Evolutionary conservation across 1,140 invertebrate species (phyloP).

Genomic region (Lepeophtheirus salmonis): DNA sequence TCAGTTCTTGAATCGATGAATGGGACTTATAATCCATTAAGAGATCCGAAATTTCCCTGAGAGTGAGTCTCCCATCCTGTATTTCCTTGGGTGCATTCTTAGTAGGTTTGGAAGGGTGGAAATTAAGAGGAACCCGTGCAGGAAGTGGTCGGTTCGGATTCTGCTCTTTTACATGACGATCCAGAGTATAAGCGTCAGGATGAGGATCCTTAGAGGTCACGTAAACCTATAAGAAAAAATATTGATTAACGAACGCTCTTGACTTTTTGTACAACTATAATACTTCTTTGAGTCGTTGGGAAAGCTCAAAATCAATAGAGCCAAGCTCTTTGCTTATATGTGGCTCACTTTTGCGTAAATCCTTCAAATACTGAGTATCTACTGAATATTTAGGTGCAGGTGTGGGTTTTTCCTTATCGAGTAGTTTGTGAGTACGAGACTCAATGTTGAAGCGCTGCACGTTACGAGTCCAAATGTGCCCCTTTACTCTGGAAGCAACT

Average conservation of each 20-base stretch:
- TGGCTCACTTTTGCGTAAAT: not conserved
- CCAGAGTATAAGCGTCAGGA: not conserved
- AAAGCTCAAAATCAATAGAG: too few species aligned
- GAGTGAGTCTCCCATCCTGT: not conserved
- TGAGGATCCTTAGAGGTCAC: not conserved
- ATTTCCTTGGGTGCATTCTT: not conserved
- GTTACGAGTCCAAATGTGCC: not conserved
- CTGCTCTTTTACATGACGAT: not conserved
- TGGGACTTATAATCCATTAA: not conserved
- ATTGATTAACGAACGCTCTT: too few species aligned
- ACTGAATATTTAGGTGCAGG: not conserved
- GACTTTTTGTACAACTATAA: too few species aligned
- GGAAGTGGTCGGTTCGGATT: not conserved
- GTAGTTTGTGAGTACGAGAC: not conserved
- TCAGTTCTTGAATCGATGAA: not conserved
- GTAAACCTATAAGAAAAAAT: not conserved
- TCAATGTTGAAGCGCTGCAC: not conserved
- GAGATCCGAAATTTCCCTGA: not conserved
- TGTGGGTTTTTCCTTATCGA: not conserved
- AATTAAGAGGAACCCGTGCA: not conserved
- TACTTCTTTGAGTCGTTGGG: too few species aligned
- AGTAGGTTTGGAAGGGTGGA: not conserved
- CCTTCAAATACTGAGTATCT: not conserved
- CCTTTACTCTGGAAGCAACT: not conserved
- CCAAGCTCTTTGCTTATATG: too few species aligned